phyloP scores from a whole-genome alignment of 2,888 invertebrate genomes.

The Hypercompe scribonia region DNA sequence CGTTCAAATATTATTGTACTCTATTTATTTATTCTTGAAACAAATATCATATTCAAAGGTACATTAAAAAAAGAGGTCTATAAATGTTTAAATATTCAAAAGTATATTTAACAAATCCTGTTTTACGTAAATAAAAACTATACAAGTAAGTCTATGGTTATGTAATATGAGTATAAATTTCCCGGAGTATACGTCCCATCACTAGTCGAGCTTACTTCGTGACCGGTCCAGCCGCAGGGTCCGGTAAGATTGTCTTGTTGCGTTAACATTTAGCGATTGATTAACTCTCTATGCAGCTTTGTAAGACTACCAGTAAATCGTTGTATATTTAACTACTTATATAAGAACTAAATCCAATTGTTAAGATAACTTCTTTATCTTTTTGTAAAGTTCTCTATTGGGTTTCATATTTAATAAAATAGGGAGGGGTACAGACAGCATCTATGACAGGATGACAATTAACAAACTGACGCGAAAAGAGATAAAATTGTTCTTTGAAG shows the following conservation, averaged over 20 bases:
- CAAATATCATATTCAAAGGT: background rate
- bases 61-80: background rate
- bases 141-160: background rate
- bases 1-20: background rate
- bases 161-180: background rate
- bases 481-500: no score
- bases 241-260: constrained; percentile 30
- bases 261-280: constrained; percentile 43
- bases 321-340: constrained; percentile 29
- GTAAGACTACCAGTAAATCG: constrained; percentile 19
- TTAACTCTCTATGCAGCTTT: constrained; percentile 25
- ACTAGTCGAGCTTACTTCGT: constrained; percentile 32
- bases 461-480: no score
- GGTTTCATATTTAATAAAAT: no score
- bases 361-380: background rate
- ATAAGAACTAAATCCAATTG: background rate
- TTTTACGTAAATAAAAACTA: background rate
- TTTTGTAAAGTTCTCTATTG: background rate
- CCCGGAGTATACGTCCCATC: constrained; percentile 19
- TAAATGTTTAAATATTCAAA: background rate
- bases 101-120: background rate
- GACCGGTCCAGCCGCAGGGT: constrained; percentile 32
- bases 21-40: background rate
- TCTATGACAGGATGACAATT: no score
- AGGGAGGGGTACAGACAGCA: no score